Conservation (phyloP, 2,113 vertebrate species). For the Onychostoma macrolepis region DNA sequence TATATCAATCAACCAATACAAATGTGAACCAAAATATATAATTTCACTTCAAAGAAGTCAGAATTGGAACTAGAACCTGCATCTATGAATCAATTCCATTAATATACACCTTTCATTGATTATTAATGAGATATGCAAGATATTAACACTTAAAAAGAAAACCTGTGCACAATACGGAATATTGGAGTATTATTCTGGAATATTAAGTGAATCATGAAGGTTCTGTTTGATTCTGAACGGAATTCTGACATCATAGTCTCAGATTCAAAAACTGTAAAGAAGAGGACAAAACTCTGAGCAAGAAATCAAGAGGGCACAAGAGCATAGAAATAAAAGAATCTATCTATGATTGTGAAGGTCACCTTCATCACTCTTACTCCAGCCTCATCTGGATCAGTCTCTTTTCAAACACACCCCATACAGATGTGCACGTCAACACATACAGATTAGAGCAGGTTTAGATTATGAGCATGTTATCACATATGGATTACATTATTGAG, state of each 20-base stretch:
- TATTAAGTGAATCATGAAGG: not conserved
- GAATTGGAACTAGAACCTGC: not conserved
- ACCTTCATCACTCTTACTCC: constrained; percentile 23
- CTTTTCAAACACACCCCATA: constrained; percentile 20
- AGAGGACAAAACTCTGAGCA: not conserved
- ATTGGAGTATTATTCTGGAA: too few relatives aligned
- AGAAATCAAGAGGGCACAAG: not conserved
- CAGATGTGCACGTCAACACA: constrained; percentile 39
- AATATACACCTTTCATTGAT: not conserved
- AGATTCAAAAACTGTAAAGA: not conserved
- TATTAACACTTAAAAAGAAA: not conserved
- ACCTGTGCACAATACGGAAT: not conserved
- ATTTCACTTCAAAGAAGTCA: too few relatives aligned
- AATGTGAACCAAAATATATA: too few relatives aligned
- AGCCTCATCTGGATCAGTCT: constrained; percentile 6
- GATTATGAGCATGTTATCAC: constrained; percentile 38
- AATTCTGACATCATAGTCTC: not conserved
- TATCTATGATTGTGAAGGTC: constrained; percentile 14
- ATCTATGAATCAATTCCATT: not conserved
- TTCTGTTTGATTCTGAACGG: not conserved
- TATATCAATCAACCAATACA: too few relatives aligned
- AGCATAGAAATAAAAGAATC: not conserved
- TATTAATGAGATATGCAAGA: not conserved
- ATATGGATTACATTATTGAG: constrained; percentile 45
- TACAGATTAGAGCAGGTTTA: constrained; percentile 33